Base-by-base conservation (phyloP, 2,888 invertebrate species). In the Lucinisca nassula region DNA sequence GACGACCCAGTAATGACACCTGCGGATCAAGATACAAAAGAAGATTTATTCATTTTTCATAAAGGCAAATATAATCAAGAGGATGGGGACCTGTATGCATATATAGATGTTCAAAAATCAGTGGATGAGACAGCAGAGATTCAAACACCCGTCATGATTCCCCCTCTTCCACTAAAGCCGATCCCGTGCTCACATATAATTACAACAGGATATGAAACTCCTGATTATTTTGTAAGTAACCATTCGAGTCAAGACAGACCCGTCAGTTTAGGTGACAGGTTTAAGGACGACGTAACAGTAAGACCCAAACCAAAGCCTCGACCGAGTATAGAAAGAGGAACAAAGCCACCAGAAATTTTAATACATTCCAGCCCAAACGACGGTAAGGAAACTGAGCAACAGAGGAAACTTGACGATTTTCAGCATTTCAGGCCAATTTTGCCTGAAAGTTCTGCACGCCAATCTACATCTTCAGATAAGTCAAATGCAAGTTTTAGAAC, bases 51-150 rank as follows among this genome's bases (percentile, higher is more conserved):
- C 17, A 35, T 67, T 30, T 67, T 67, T 17, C 67, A 67, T 4
- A 67, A 67, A 35, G 67, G 67, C 14, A 35, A 35, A 35, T 67
- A 67, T 67, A 67, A 67, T 17, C 67, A 67, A 30, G 67, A 67
- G 0, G 67, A 67, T 12, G 6, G 67, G 17, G 8, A 67, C 21
- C n/a, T 55, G 17, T 67, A 67, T 67, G 67, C 27, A 30, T 35
- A 67, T 67, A 67, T 67, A 67, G 67, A 24, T 17, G 35, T 32
- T 35, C 21, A 30, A 17, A 67, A 17, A 14, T 45, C 45, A 45
- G 45, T 45, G 8, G 17, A 45, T 45, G 45, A 45, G 17, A 45
- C 10, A 12, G 17, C 10, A 17, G 10, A 8, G 17, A 12, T 17
- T 12, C 17, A 8, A 45, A 45, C 10, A 12, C 8, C 45, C 17